These are phyloP conservation scores for Cynodonichthys magdalenae DNA, from an alignment of 2,797 vertebrate species.

Conservation along the genomic window DNA sequence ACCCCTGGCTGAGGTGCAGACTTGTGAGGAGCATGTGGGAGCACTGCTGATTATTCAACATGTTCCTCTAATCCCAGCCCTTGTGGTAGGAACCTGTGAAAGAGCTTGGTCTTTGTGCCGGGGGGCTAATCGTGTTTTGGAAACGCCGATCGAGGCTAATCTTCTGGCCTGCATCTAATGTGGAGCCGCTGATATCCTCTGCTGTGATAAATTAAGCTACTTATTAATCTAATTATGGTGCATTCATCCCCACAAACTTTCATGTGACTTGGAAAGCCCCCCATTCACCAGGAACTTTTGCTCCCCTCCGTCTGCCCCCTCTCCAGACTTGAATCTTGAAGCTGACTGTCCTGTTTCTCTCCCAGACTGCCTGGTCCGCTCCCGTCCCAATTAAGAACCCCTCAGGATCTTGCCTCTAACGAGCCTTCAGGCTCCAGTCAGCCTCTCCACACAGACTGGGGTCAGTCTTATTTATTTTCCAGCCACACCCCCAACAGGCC, in stretches of 20 bases:
- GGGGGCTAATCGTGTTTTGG: constrained; percentile 96
- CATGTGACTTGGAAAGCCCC: constrained; percentile 97
- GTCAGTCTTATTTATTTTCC: constrained; percentile 50
- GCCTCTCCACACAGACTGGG: constrained; percentile 56
- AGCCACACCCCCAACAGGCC: constrained; percentile 4
- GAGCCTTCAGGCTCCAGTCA: constrained; percentile 86
- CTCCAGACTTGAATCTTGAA: constrained; percentile 66
- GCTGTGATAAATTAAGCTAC: constrained; percentile 99
- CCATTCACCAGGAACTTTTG: constrained; percentile 88
- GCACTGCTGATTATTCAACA: constrained; percentile 82
- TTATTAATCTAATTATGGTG: constrained; percentile 99
- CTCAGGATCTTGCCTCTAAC: constrained; percentile 90
- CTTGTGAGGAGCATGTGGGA: constrained; percentile 72
- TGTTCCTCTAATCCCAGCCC: constrained; percentile 82
- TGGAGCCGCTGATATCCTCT: constrained; percentile 97
- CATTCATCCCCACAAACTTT: constrained; percentile 97
- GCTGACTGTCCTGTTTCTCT: constrained; percentile 75
- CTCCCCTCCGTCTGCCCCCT: constrained; percentile 72
- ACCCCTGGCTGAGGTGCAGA: constrained; percentile 65
- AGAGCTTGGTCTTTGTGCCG: constrained; percentile 86
- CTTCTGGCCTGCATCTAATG: constrained; percentile 94
- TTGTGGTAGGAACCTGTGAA: constrained; percentile 87
- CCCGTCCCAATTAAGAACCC: constrained; percentile 91
- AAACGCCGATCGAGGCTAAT: constrained; percentile 92
- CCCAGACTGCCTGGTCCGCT: constrained; percentile 86